Percentiles rank a stretch among this genome's conserved stretches.
These are phyloP conservation scores for Eurytoma californica DNA, from an alignment of 2,888 invertebrate species.

Conservation along the genomic window DNA sequence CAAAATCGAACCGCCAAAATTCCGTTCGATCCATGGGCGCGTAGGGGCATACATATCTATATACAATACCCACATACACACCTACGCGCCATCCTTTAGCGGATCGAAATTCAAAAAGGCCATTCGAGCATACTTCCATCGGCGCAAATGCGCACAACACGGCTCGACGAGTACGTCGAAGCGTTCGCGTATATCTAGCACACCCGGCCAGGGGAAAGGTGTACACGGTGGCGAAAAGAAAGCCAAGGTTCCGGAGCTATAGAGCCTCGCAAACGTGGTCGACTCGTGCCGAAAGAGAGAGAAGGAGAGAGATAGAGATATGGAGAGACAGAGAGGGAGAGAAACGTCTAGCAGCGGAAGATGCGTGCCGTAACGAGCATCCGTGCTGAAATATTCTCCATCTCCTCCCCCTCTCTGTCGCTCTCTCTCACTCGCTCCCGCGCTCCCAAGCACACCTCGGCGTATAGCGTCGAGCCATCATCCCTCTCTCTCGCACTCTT, in stretches of 20 bases:
- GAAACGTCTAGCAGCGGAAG: slow-evolving; percentile 10
- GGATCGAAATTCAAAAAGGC: too few relatives aligned
- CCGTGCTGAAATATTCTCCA: slow-evolving; percentile 38
- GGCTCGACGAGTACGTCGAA: not conserved
- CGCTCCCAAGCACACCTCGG: slow-evolving; percentile 6
- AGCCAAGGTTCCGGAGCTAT: not conserved
- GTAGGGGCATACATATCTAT: too few relatives aligned
- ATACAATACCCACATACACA: too few relatives aligned
- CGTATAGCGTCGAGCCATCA: slow-evolving; percentile 16
- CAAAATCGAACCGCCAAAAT: too few relatives aligned
- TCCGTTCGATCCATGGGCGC: too few relatives aligned
- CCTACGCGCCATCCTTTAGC: too few relatives aligned
- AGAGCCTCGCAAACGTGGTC: slow-evolving; percentile 2
- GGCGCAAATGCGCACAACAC: not conserved
- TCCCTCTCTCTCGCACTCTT: not conserved
- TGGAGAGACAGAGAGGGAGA: slow-evolving; percentile 3
- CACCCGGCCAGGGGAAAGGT: not conserved
- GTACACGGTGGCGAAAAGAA: not conserved
- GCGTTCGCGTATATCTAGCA: not conserved
- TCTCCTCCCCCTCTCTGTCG: slow-evolving; percentile 15
- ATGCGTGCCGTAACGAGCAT: slow-evolving; percentile 44
- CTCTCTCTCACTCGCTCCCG: slow-evolving; percentile 14
- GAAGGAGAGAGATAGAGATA: not conserved
- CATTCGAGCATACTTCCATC: too few relatives aligned
- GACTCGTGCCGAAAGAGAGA: not conserved